Conservation (phyloP, 2,888 invertebrate genomes). For the Diaperis boleti region DNA sequence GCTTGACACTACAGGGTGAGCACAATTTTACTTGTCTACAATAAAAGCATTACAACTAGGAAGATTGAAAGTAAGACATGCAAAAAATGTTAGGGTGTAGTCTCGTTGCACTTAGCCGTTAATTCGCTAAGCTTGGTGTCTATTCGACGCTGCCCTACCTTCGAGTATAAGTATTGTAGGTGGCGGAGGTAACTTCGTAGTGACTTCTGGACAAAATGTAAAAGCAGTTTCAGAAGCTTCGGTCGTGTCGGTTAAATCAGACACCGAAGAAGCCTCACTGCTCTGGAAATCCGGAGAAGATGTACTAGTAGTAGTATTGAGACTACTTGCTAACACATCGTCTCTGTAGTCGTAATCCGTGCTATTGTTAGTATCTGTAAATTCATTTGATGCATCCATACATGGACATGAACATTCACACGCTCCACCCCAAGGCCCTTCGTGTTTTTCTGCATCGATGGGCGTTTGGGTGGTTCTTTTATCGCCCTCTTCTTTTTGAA, state of each 20-base stretch:
- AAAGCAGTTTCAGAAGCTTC: slow-evolving; percentile 38
- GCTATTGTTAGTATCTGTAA: slow-evolving; percentile 54
- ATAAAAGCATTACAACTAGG: slow-evolving; percentile 15
- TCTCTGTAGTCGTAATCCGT: slow-evolving; percentile 52
- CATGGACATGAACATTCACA: slow-evolving; percentile 82
- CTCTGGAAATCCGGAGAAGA: slow-evolving; percentile 18
- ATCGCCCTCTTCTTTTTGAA: slow-evolving; percentile 48
- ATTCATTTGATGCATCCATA: slow-evolving; percentile 67
- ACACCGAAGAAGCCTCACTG: slow-evolving; percentile 35
- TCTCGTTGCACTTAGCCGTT: slow-evolving; percentile 46
- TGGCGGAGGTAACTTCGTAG: slow-evolving; percentile 72
- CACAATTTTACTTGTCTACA: slow-evolving; percentile 19
- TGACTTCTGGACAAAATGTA: slow-evolving; percentile 62
- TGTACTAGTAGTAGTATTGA: slow-evolving; percentile 21
- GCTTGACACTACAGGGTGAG: slow-evolving; percentile 12
- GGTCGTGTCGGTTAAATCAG: slow-evolving; percentile 43
- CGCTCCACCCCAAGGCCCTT: slow-evolving; percentile 71
- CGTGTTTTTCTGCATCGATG: slow-evolving; percentile 44
- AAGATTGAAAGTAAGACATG: slow-evolving; percentile 30
- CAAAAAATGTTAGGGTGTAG: slow-evolving; percentile 39
- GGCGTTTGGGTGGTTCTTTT: slow-evolving; percentile 43
- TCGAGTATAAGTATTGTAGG: slow-evolving; percentile 85
- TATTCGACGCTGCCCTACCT: slow-evolving; percentile 72
- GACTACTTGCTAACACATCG: slow-evolving; percentile 42
- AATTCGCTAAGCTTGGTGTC: slow-evolving; percentile 47